A percentile compares a stretch with the other conserved stretches of the same genome.
phyloP scores from a whole-genome alignment of 2,888 invertebrate genomes.

The Heliconius cydno region DNA sequence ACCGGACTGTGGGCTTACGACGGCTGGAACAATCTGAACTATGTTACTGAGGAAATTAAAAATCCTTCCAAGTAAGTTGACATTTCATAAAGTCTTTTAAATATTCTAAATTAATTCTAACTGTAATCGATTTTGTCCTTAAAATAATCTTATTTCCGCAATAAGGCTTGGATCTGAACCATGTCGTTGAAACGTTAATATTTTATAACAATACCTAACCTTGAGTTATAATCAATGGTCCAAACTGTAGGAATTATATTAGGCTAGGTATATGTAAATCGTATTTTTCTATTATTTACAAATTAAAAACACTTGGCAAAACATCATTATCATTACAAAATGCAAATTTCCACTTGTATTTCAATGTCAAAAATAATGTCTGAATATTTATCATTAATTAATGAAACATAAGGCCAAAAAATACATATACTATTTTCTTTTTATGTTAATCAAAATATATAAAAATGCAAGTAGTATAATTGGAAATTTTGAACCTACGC shows the following conservation, averaged over 20 bases:
- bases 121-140: too few relatives aligned
- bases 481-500: neutral
- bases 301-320: neutral
- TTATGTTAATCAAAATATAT: neutral
- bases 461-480: neutral
- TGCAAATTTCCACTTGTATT: neutral
- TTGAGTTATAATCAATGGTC: neutral
- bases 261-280: neutral
- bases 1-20: slow-evolving; percentile 98
- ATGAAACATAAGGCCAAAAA: neutral
- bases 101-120: too few relatives aligned
- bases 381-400: slow-evolving; percentile 4
- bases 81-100: neutral
- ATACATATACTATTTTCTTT: neutral
- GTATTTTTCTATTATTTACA: neutral
- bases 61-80: slow-evolving; percentile 93
- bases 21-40: slow-evolving; percentile 99
- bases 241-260: neutral
- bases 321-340: neutral
- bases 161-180: too few relatives aligned
- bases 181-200: neutral
- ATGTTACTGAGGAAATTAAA: slow-evolving; percentile 99
- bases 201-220: neutral
- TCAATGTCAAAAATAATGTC: neutral
- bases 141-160: too few relatives aligned